Conservation (phyloP, 2,888 invertebrate species). For the Steinernema scapterisci region DNA sequence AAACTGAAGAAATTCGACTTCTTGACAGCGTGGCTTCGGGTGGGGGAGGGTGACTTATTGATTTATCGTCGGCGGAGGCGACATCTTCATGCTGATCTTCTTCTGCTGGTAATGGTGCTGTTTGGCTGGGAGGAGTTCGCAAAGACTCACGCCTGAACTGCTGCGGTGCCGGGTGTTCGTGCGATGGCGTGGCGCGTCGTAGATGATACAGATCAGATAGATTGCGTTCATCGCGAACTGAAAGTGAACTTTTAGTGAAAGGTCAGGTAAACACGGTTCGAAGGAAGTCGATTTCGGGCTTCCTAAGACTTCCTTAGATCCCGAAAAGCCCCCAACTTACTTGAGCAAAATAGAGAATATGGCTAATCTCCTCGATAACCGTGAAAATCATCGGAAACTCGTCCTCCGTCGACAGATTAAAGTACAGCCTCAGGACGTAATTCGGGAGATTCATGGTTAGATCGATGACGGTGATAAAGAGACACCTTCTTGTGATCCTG, state of each 20-base stretch:
- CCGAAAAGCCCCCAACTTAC: conserved; percentile 20
- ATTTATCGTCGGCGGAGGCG: background rate
- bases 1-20: background rate
- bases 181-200: conserved; percentile 48
- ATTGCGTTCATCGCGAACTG: conserved; percentile 62
- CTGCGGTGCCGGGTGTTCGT: background rate
- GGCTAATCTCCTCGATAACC: conserved; percentile 55
- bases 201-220: conserved; percentile 61
- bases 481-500: conserved; percentile 55
- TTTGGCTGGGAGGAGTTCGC: conserved; percentile 7
- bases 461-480: conserved; percentile 61
- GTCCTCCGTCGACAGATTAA: conserved; percentile 45
- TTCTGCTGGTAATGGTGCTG: conserved; percentile 24
- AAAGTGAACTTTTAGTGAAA: conserved; percentile 35
- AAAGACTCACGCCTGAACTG: conserved; percentile 21
- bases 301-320: background rate
- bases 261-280: too few species aligned
- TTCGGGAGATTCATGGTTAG: conserved; percentile 63
- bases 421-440: conserved; percentile 57
- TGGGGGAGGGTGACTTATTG: background rate
- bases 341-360: conserved; percentile 62
- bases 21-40: too few species aligned
- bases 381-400: conserved; percentile 37
- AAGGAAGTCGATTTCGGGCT: too few species aligned
- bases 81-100: conserved; percentile 23